Conservation (phyloP, 2,113 vertebrate species). For the Laterallus jamaicensis region DNA sequence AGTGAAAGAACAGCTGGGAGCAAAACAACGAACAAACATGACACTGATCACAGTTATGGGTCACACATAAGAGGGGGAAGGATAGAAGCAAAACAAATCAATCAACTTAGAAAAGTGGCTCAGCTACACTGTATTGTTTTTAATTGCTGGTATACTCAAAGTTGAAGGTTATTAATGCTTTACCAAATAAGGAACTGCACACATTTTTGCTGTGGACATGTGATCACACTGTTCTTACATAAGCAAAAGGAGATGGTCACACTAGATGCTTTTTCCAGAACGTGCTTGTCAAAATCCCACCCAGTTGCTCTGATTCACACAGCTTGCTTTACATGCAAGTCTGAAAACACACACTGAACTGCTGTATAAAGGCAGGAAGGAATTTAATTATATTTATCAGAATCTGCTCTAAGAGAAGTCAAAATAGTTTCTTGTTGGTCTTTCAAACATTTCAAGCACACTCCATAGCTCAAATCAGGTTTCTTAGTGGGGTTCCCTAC, state of each 20-base stretch:
- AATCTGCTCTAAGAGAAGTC: background rate
- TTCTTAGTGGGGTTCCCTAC: background rate
- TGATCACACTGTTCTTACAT: slow-evolving; percentile 48
- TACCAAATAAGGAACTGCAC: slow-evolving; percentile 46
- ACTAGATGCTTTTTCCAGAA: slow-evolving; percentile 48
- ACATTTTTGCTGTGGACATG: slow-evolving; percentile 47
- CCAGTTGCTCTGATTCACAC: slow-evolving; percentile 54
- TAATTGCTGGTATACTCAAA: background rate
- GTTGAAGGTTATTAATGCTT: background rate
- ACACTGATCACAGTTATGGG: background rate
- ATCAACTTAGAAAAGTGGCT: background rate
- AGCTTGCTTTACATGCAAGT: background rate
- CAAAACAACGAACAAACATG: background rate
- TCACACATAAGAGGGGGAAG: background rate
- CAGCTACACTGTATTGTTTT: background rate
- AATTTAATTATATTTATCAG: background rate
- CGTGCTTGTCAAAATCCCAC: slow-evolving; percentile 14
- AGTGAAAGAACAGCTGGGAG: background rate
- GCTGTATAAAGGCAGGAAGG: background rate
- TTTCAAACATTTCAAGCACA: background rate
- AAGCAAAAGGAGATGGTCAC: slow-evolving; percentile 48
- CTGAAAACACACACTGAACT: background rate
- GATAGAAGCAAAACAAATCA: background rate
- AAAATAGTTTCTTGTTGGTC: background rate
- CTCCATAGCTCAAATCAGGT: background rate